Evolutionary conservation across 2,113 vertebrate species (phyloP).

Genomic region (Dinomys branickii): DNA sequence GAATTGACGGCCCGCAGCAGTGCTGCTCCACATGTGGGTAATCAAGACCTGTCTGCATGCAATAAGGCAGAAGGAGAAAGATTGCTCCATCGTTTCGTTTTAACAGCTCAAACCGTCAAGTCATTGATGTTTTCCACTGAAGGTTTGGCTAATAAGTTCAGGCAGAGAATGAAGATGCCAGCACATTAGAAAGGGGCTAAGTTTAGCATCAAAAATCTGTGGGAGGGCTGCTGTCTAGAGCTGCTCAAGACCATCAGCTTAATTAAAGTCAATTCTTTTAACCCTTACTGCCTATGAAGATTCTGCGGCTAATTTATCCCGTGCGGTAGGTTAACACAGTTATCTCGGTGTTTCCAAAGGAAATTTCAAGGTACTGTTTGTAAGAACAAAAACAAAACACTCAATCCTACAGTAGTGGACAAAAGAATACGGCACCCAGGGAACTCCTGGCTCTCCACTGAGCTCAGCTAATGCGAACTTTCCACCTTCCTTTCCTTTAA

Average conservation of each 20-base stretch:
- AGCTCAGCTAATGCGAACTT: neutral
- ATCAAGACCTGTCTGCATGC: neutral
- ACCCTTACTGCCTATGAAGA: neutral
- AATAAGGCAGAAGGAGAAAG: neutral
- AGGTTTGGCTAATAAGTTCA: slow-evolving; percentile 63
- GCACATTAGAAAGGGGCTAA: slow-evolving; percentile 52
- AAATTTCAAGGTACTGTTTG: neutral
- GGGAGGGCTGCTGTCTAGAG: slow-evolving; percentile 59
- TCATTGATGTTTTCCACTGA: slow-evolving; percentile 43
- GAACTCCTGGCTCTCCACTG: neutral
- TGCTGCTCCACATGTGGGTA: neutral
- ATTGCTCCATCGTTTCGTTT: neutral
- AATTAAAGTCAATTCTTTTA: slow-evolving; percentile 70
- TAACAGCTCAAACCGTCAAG: slow-evolving; percentile 49
- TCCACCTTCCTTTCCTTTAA: neutral
- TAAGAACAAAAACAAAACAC: slow-evolving; percentile 1
- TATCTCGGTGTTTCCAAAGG: neutral
- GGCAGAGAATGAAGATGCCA: slow-evolving; percentile 64
- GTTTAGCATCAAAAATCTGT: slow-evolving; percentile 71
- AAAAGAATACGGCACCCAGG: neutral
- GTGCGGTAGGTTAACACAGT: neutral
- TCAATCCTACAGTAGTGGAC: neutral
- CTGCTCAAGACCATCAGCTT: slow-evolving; percentile 58
- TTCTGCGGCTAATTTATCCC: neutral
- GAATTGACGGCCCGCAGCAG: neutral